Percentiles rank a stretch among this genome's conserved stretches.
Evolutionary conservation across 2,113 vertebrate genomes (phyloP).

Genomic region (Xyliphius kryptos): DNA sequence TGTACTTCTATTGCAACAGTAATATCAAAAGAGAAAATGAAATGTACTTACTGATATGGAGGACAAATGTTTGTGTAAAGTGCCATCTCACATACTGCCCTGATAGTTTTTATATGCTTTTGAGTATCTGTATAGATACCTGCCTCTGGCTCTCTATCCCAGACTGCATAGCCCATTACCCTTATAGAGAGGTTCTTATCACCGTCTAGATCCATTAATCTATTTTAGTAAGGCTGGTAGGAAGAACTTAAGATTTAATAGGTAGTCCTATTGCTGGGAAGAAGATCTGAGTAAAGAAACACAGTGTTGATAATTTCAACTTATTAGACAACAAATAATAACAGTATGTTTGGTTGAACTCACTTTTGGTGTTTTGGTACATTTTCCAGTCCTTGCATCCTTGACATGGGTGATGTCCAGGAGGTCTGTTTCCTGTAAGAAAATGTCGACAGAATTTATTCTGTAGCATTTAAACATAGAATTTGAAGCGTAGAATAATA

Average conservation of each 20-base stretch:
- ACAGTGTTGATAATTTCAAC: background rate
- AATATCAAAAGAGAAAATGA: too few species aligned
- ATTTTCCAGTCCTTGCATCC: conserved; percentile 67
- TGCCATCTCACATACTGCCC: background rate
- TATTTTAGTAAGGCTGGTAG: conserved; percentile 29
- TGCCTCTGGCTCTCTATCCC: conserved; percentile 38
- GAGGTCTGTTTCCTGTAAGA: conserved; percentile 63
- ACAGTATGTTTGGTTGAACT: background rate
- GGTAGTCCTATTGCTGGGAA: conserved; percentile 1
- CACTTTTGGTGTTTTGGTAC: conserved; percentile 65
- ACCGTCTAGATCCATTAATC: conserved; percentile 33
- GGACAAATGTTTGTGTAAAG: background rate
- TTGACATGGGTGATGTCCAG: conserved; percentile 66
- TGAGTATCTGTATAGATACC: conserved; percentile 21
- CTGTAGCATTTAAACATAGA: background rate
- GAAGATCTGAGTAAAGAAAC: background rate
- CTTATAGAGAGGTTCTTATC: conserved; percentile 37
- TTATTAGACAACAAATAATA: background rate
- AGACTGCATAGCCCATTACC: conserved; percentile 32
- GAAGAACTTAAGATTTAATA: conserved; percentile 11
- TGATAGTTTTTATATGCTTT: conserved; percentile 15
- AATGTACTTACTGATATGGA: too few species aligned
- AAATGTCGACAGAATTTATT: background rate
- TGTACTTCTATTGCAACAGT: too few species aligned
- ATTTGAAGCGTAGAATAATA: too few species aligned